Evolutionary conservation across 2,888 invertebrate genomes (phyloP).

Genomic region (Caenorhabditis japonica): DNA sequence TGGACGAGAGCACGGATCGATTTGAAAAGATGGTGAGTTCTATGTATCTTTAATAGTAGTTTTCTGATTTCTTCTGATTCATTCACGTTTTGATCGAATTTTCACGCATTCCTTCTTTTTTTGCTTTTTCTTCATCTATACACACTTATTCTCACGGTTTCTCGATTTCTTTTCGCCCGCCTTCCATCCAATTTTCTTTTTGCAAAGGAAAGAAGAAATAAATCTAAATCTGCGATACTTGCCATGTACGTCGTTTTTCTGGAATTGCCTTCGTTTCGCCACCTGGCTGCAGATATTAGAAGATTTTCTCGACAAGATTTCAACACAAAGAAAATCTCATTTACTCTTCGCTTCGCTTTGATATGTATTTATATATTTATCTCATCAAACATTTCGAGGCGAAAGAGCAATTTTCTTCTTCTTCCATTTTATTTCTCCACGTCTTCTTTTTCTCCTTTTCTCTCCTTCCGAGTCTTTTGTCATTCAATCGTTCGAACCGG

Average conservation of each 20-base stretch:
- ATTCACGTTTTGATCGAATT: not conserved
- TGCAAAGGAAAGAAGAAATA: too few relatives aligned
- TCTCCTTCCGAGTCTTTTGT: conserved; percentile 21
- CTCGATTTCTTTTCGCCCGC: conserved; percentile 43
- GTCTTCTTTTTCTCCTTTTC: conserved; percentile 6
- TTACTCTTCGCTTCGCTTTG: conserved; percentile 17
- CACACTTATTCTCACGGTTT: conserved; percentile 44
- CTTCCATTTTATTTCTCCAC: conserved; percentile 1
- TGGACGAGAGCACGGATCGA: conserved; percentile 62
- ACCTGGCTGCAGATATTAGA: conserved; percentile 24
- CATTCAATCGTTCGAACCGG: conserved; percentile 40
- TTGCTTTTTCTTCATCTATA: not conserved
- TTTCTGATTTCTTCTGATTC: conserved; percentile 15
- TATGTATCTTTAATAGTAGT: not conserved
- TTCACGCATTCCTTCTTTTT: conserved; percentile 1
- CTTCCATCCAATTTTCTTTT: conserved; percentile 28
- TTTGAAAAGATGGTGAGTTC: conserved; percentile 59
- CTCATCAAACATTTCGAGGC: conserved; percentile 25
- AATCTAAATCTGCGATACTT: conserved; percentile 29
- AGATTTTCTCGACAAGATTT: conserved; percentile 31
- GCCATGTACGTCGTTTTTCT: conserved; percentile 25
- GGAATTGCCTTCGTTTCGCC: conserved; percentile 39
- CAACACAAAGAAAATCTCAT: conserved; percentile 23
- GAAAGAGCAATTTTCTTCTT: conserved; percentile 33
- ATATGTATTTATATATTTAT: conserved; percentile 2